phyloP scores from a whole-genome alignment of 1,140 invertebrate genomes.

The Stegodyphus dumicola region DNA sequence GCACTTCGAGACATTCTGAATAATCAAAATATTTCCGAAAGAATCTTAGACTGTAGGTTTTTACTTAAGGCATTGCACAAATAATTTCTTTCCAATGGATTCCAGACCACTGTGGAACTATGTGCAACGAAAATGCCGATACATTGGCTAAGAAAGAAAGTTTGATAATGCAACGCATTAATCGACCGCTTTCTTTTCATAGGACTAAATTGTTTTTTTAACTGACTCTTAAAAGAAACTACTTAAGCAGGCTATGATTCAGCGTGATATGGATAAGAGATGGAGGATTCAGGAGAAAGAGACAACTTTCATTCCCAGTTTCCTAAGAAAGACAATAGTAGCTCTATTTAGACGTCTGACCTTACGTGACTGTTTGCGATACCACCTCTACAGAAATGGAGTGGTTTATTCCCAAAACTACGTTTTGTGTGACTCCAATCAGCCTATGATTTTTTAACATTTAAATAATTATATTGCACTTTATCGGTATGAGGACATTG shows the following conservation, averaged over 20 bases:
- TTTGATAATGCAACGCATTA: not conserved
- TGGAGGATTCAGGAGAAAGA: not conserved
- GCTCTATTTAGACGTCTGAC: not conserved
- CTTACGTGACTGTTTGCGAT: not conserved
- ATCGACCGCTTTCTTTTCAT: not conserved
- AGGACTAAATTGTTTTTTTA: slow-evolving; percentile 3
- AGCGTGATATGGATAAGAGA: not conserved
- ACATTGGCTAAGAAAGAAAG: not conserved
- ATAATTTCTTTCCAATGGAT: not conserved
- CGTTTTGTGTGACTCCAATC: not conserved
- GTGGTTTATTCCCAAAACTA: not conserved
- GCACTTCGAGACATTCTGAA: not conserved
- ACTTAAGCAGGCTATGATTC: not conserved
- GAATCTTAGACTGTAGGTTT: not conserved
- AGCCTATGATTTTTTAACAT: not conserved
- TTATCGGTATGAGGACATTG: not conserved
- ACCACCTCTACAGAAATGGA: not conserved
- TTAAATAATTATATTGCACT: not conserved
- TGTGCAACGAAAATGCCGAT: not conserved
- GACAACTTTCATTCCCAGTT: not conserved
- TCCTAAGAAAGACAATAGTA: not conserved
- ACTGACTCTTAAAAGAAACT: slow-evolving; percentile 5
- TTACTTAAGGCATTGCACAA: not conserved
- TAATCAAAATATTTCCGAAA: not conserved
- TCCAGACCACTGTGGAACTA: not conserved